These are phyloP conservation scores for Dugesia japonica DNA, from an alignment of 2,888 invertebrate species.

Conservation along the genomic window DNA sequence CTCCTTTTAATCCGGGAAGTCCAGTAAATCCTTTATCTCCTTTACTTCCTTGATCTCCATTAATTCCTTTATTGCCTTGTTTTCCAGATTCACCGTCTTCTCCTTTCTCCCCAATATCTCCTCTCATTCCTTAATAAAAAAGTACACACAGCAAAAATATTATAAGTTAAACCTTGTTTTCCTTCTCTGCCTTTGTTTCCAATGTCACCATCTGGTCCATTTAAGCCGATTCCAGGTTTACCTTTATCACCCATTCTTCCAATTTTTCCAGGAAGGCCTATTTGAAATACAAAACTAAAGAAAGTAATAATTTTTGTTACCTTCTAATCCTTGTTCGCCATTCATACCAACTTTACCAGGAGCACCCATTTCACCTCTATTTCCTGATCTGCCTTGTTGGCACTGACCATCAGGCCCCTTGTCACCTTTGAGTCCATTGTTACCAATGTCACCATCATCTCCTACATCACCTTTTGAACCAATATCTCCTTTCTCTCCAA, in stretches of 20 bases:
- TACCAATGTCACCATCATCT: conserved; percentile 21
- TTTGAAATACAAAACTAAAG: too few relatives aligned
- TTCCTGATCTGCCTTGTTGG: conserved; percentile 34
- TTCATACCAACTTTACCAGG: conserved; percentile 28
- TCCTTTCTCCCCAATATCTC: not conserved
- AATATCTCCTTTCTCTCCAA: not conserved
- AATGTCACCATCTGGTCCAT: conserved; percentile 27
- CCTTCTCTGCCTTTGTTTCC: conserved; percentile 21
- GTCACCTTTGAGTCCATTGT: conserved; percentile 26
- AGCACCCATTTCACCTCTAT: conserved; percentile 22
- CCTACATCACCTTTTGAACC: conserved; percentile 28
- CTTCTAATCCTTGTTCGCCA: conserved; percentile 17
- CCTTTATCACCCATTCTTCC: conserved; percentile 32
- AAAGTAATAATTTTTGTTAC: not conserved
- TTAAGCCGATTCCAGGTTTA: conserved; percentile 29
- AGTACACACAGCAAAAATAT: too few relatives aligned
- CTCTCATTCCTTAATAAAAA: conserved; percentile 1
- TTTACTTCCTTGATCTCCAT: not conserved
- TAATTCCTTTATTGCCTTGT: not conserved
- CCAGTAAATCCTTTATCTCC: not conserved
- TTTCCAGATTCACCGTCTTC: conserved; percentile 13
- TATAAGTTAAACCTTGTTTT: not conserved
- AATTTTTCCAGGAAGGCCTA: conserved; percentile 20
- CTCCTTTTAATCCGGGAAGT: not conserved
- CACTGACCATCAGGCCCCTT: conserved; percentile 7